A percentile compares a stretch with the other conserved stretches of the same genome.
phyloP scores from a whole-genome alignment of 2,888 invertebrate genomes.

The Xestia sexstrigata region DNA sequence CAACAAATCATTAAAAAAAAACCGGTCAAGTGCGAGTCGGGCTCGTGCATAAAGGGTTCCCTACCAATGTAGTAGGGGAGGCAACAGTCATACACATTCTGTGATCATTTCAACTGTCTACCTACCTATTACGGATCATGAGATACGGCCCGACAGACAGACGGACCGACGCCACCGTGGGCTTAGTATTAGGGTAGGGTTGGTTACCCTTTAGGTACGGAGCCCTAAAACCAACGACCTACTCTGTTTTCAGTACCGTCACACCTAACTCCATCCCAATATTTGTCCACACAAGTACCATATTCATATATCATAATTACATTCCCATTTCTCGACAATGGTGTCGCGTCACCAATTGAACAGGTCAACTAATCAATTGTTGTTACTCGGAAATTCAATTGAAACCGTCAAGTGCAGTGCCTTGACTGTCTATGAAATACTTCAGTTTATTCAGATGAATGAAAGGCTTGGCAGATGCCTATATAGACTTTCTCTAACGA shows the following conservation, averaged over 20 bases:
- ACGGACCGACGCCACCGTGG: background rate
- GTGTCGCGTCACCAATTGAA: slow-evolving; percentile 63
- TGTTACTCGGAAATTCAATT: slow-evolving; percentile 66
- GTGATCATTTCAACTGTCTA: too few relatives aligned
- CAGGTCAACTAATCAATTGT: slow-evolving; percentile 59
- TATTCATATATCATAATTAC: slow-evolving; percentile 66
- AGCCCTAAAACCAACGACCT: too few relatives aligned
- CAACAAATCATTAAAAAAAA: too few relatives aligned
- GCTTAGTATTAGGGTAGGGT: too few relatives aligned
- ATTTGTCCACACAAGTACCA: slow-evolving; percentile 24
- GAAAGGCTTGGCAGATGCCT: too few relatives aligned
- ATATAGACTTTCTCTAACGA: background rate
- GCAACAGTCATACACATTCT: too few relatives aligned
- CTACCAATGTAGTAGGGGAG: too few relatives aligned
- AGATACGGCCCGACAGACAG: too few relatives aligned
- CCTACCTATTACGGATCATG: too few relatives aligned
- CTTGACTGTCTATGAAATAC: slow-evolving; percentile 7
- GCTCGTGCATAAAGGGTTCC: too few relatives aligned
- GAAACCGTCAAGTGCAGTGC: slow-evolving; percentile 44
- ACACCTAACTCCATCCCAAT: slow-evolving; percentile 28
- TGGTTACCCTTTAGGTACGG: too few relatives aligned
- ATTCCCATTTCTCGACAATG: slow-evolving; percentile 48
- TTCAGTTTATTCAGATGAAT: background rate
- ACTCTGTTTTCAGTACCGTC: background rate
- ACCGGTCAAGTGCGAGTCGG: too few relatives aligned